Evolutionary conservation across 2,888 invertebrate genomes (phyloP), one percentile per base, ranked within the genome.

Genomic region (Ichneumoninae sp.): DNA sequence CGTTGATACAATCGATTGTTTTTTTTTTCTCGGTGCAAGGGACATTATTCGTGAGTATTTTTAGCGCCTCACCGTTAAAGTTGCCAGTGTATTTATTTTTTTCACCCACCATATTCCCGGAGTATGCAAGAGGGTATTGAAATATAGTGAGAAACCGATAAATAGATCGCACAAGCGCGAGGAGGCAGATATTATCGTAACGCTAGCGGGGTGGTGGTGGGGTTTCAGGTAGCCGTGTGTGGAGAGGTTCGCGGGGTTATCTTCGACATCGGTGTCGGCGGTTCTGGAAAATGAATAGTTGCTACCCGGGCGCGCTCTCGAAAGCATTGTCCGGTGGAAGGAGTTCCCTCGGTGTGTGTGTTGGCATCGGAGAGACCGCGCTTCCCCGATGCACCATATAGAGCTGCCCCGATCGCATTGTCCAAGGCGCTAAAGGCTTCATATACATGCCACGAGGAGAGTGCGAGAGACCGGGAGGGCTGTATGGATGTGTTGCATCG

Each of bases 371-470:
- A 54, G 50, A 79, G 54, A 65, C 65, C 13, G n/a, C 19, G 44
- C 22, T 40, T 16, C 47, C 7, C 33, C 22, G n/a, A 50, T 66
- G 30, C 54, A 19, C 69, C 26, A 26, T 52, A 40, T 65, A 70
- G 50, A 76, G 77, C 33, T 60, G 78, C 83, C 74, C 47, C 68
- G 82, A 83, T 84, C 83, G 89, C 91, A 91, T 92, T 92, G 91
- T 91, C 89, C 90, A 85, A 90, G 91, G 92, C 90, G 91, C 88
- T 90, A 90, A 91, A 91, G 91, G 90, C 91, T 90, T 91, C 90
- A 90, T 91, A 91, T 90, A 90, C 88, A 90, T 89, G 89, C 89
- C 89, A 89, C 84, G 79, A 86, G 75, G 69, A 65, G 68, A 30
- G 50, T 36, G 52, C 33, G 36, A 26, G 26, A 26, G 26, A 47